Evolutionary conservation across 2,888 invertebrate species (phyloP).

Genomic region (Theretra japonica): DNA sequence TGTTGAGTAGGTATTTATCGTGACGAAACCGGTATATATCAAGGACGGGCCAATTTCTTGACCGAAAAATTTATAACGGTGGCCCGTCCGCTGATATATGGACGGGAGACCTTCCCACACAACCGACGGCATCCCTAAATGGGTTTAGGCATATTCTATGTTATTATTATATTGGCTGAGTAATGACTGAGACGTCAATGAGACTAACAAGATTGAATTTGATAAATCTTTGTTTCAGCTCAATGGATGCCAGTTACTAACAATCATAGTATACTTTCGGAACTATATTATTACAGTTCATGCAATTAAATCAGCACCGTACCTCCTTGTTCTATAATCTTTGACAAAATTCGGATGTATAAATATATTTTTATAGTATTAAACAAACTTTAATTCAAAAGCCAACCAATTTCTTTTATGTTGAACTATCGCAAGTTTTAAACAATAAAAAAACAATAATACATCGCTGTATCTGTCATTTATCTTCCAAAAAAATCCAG

Average conservation of each 20-base stretch:
- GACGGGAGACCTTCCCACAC: constrained; percentile 52
- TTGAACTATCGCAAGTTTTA: not conserved
- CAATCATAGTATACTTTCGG: too few species aligned
- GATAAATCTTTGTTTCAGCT: too few species aligned
- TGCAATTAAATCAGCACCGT: too few species aligned
- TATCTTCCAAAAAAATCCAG: not conserved
- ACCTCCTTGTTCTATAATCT: too few species aligned
- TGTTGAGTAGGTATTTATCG: constrained; percentile 68
- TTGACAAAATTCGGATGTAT: not conserved
- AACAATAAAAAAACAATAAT: not conserved
- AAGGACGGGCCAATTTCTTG: constrained; percentile 76
- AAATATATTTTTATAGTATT: not conserved
- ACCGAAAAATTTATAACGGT: constrained; percentile 83
- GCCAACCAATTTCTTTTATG: not conserved
- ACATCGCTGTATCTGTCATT: not conserved
- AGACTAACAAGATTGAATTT: too few species aligned
- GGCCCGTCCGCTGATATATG: constrained; percentile 61
- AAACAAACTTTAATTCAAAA: not conserved
- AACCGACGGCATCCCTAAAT: constrained; percentile 41
- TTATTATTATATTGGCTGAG: constrained; percentile 31
- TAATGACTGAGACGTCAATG: not conserved
- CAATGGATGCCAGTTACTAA: too few species aligned
- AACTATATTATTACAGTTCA: too few species aligned
- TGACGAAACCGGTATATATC: constrained; percentile 69
- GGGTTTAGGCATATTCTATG: constrained; percentile 34